Evolutionary conservation across 1,140 invertebrate species (phyloP), one percentile per base, ranked within the genome.

Genomic region (Ditylenchus dipsaci): DNA sequence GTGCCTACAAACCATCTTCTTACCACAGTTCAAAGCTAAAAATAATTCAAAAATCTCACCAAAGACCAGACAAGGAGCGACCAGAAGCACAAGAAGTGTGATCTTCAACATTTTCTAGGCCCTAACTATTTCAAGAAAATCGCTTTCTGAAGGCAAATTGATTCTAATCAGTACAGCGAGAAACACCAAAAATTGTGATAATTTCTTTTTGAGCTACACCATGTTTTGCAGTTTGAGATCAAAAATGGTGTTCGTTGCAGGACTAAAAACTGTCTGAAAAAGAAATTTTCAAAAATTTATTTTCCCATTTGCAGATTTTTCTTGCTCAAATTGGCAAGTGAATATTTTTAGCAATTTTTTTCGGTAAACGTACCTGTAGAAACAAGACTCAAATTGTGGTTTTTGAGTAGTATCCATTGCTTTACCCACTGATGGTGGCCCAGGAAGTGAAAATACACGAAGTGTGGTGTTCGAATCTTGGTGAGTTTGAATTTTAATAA

Each of bases 401-500:
- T n/a, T n/a, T 38, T 5, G 11, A 38, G 3, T 38, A 11, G 33
- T 11, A 5, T 38, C 33, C 11, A 38, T 11, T 38, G 3, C 11
- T 38, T 7, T 53, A 26, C 15, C 49, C 3, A 3, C 23, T 3
- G 67, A 71, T 71, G 69, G 69, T 73, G 1, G 69, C 57, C 17
- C 69, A 76, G 29, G 69, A 71, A 29, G 61, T 71, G 11, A 68
- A 23, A 9, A 17, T 71, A 9, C 69, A 74, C 26, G 69, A 71
- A 88, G 94, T 97, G 9, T 97, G 94, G 94, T 89, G 89, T 64
- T 89, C 90, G 81, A 97, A 97, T 86, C 86, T 97, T 74, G 91
- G 49, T 53, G 8, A 21, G 15, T 26, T 17, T 53, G 3, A 19
- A 5, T 61, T 30, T 61, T 61, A n/a, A n/a, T n/a, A n/a, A n/a